Evolutionary conservation across 2,888 invertebrate species (phyloP), one percentile per base, ranked within the genome.

Genomic region (Drosophila lutescens): DNA sequence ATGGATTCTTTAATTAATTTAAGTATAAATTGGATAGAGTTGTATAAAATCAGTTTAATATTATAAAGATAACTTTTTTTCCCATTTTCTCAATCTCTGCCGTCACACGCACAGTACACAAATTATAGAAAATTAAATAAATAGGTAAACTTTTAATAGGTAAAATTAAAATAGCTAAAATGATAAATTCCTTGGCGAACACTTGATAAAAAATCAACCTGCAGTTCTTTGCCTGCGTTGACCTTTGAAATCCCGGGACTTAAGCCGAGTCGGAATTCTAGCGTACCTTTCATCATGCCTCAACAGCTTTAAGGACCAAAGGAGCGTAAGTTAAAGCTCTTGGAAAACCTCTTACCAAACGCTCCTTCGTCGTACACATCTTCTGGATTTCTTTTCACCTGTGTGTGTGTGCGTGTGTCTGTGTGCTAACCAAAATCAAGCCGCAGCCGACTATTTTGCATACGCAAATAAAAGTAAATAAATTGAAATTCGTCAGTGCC

Each of bases 391-490:
- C 12, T 23, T 61, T 15, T 47, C 6, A 17, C 15, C 40, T 55
- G 41, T 60, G 58, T 63, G 56, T 20, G 20, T 20, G 26, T 4
- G 23, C 20, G 20, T 20, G 20, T 20, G 20, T 20, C 20, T 66
- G 72, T 68, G 70, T 66, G 70, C 59, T 71, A 70, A 68, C 84
- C 80, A 78, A 86, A 83, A 81, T 84, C 87, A 85, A 82, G 76
- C 77, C 76, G 15, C 61, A 56, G 53, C 51, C 55, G 76, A 82
- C 76, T 85, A 86, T 79, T 84, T 84, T 84, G 88, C 83, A 84
- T 87, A 84, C 66, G 78, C 72, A 87, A 84, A 84, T 82, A 84
- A 86, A 87, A 85, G 77, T 83, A 87, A 79, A 86, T 87, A 84
- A 84, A 84, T 84, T 84, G 88, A 88, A 84, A 84, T 78, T 71